These are phyloP conservation scores for Entomyzon cyanotis DNA, from an alignment of 2,113 vertebrate genomes.

Conservation along the genomic window DNA sequence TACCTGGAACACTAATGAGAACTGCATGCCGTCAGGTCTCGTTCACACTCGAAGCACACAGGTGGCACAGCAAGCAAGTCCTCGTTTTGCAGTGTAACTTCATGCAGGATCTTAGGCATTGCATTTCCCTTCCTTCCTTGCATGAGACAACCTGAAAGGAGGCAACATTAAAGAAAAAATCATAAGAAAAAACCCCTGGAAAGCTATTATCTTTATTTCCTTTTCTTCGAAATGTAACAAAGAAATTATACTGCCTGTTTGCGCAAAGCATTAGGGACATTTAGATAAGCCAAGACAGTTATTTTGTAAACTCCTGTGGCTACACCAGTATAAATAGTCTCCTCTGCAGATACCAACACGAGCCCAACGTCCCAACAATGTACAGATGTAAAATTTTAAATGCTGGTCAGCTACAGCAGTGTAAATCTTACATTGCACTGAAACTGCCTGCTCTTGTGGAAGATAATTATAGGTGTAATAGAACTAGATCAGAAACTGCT, in stretches of 20 bases:
- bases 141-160: not conserved
- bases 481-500: not conserved
- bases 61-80: not conserved
- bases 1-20: not conserved
- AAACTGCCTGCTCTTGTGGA: not conserved
- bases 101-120: not conserved
- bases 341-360: not conserved
- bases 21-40: not conserved
- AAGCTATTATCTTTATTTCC: not conserved
- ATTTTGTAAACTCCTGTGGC: not conserved
- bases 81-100: not conserved
- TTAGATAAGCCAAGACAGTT: not conserved
- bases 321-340: not conserved
- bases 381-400: not conserved
- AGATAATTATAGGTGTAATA: not conserved
- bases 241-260: not conserved
- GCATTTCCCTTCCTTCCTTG: not conserved
- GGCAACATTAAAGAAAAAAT: not conserved
- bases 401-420: not conserved
- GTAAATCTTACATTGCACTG: not conserved
- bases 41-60: not conserved
- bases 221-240: not conserved
- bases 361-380: rapidly evolving
- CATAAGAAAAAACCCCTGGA: not conserved
- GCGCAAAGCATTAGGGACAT: not conserved